phyloP scores from a whole-genome alignment of 1,140 invertebrate species.

The Asbolus verrucosus region DNA sequence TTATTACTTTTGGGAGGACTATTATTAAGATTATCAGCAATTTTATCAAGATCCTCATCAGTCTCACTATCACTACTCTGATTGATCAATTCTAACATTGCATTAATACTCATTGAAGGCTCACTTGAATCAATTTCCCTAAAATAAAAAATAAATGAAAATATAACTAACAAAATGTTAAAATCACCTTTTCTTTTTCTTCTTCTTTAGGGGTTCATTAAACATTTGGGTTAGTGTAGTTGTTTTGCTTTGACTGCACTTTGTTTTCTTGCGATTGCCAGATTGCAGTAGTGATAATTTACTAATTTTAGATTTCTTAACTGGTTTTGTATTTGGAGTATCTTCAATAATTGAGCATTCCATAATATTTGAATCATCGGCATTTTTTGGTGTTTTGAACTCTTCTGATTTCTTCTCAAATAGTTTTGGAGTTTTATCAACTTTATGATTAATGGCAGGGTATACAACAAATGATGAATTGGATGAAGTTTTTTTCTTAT shows the following conservation, averaged over 20 bases:
- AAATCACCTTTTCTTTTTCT: neutral
- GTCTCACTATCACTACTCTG: slow-evolving; percentile 12
- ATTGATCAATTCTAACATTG: slow-evolving; percentile 47
- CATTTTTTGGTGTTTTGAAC: neutral
- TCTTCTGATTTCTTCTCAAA: neutral
- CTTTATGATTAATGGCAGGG: neutral
- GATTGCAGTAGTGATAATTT: neutral
- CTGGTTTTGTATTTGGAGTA: neutral
- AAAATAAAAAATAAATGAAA: neutral
- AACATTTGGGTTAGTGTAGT: slow-evolving; percentile 32
- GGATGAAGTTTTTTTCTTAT: neutral
- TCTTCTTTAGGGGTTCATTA: neutral
- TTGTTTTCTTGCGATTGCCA: neutral
- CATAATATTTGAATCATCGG: slow-evolving; percentile 15
- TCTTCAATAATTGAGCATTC: slow-evolving; percentile 32
- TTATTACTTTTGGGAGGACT: slow-evolving; percentile 9
- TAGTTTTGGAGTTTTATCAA: neutral
- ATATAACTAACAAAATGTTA: neutral
- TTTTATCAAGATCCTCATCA: slow-evolving; percentile 30
- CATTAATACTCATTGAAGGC: slow-evolving; percentile 33
- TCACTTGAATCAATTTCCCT: slow-evolving; percentile 23
- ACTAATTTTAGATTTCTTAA: neutral
- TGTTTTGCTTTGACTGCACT: neutral
- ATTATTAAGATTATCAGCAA: slow-evolving; percentile 19
- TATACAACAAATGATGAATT: neutral